Evolutionary conservation across 2,888 invertebrate genomes (phyloP).

Genomic region (Chaitophorus viminalis): DNA sequence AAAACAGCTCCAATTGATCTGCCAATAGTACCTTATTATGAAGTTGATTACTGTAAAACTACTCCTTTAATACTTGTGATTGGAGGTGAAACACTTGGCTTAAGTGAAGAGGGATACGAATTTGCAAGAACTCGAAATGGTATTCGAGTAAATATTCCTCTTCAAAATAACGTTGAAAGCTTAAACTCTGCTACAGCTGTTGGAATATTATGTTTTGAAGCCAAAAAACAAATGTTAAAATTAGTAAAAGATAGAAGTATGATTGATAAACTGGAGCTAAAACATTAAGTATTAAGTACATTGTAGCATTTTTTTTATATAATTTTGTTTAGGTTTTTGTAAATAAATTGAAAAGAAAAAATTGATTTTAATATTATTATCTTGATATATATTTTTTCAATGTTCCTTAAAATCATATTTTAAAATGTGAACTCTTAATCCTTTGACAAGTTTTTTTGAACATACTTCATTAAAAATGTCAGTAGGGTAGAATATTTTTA

Average conservation of each 20-base stretch:
- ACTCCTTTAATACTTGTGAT: constrained; percentile 77
- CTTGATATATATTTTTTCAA: too few relatives aligned
- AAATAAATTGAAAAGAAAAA: too few relatives aligned
- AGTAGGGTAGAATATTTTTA: too few relatives aligned
- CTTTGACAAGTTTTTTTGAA: too few relatives aligned
- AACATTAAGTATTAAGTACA: background rate
- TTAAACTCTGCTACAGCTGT: constrained; percentile 86
- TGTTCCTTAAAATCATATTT: too few relatives aligned
- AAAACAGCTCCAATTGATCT: constrained; percentile 66
- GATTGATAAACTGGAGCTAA: constrained; percentile 18
- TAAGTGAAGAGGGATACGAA: constrained; percentile 77
- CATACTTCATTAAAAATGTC: too few relatives aligned
- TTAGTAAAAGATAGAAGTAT: background rate
- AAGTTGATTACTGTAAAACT: constrained; percentile 71
- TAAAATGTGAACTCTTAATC: too few relatives aligned
- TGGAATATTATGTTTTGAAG: constrained; percentile 86
- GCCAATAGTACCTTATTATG: constrained; percentile 75
- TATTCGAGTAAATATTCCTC: constrained; percentile 80
- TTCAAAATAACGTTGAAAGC: constrained; percentile 82
- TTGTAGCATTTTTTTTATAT: too few relatives aligned
- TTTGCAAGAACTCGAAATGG: constrained; percentile 73
- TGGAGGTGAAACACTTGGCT: constrained; percentile 89
- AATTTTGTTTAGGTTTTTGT: too few relatives aligned
- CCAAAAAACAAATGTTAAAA: constrained; percentile 72
- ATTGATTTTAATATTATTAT: too few relatives aligned